These are phyloP conservation scores for Coelopa frigida DNA, from an alignment of 1,140 invertebrate genomes.

Conservation along the genomic window DNA sequence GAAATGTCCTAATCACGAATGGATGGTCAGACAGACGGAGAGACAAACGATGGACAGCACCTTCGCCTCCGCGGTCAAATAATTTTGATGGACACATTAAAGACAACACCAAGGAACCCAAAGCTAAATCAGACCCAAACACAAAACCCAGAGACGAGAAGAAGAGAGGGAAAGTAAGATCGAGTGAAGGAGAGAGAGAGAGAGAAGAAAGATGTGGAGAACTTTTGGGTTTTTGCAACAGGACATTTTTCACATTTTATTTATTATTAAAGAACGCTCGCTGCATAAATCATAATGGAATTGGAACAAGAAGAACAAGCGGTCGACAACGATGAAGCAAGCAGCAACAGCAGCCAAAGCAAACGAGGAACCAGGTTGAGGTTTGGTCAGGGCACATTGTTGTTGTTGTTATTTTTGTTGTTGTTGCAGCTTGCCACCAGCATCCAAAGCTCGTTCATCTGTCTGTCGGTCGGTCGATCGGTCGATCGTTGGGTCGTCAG, in stretches of 20 bases:
- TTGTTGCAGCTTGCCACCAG: constrained; percentile 10
- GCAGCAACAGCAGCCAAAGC: neutral
- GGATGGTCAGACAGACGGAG: no score
- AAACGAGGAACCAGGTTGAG: neutral
- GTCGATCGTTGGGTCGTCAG: no score
- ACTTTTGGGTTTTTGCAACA: neutral
- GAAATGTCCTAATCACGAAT: no score
- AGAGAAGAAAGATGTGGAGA: no score
- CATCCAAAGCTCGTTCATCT: no score
- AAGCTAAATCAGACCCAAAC: neutral
- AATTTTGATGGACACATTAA: constrained; percentile 11
- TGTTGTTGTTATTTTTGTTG: constrained; percentile 13
- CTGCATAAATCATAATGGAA: constrained; percentile 10
- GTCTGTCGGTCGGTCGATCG: no score
- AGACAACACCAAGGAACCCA: constrained; percentile 6
- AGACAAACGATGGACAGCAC: no score
- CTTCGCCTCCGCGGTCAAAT: neutral
- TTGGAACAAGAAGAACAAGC: constrained; percentile 4
- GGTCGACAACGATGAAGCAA: neutral
- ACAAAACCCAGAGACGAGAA: neutral
- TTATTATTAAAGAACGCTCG: constrained; percentile 6
- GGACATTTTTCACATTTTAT: constrained; percentile 7
- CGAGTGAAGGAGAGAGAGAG: no score
- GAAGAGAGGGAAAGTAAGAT: no score
- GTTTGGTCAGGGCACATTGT: neutral